Percentiles rank a stretch among this genome's conserved stretches.
Evolutionary conservation across 2,797 vertebrate species (phyloP).

Genomic region (Diplodus sargus): DNA sequence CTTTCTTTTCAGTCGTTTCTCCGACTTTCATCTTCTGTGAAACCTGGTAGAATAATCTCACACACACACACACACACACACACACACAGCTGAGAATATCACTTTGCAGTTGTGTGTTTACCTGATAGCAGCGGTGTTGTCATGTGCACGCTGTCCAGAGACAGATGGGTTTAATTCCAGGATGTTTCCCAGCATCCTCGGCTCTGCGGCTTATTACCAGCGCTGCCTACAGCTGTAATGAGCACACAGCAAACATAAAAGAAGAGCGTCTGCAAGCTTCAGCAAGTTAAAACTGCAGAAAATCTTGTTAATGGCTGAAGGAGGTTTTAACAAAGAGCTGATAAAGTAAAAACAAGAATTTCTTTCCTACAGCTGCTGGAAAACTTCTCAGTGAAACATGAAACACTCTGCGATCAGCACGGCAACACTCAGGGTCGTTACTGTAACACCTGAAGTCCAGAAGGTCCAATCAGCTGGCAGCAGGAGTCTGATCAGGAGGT

Average conservation of each 20-base stretch:
- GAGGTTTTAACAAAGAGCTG: neutral
- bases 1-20: neutral
- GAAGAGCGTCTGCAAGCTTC: constrained; percentile 3
- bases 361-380: neutral
- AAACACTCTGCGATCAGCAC: neutral
- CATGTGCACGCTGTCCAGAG: neutral
- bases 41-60: neutral
- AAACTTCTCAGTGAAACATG: neutral
- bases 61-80: neutral
- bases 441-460: too few species aligned
- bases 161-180: constrained; percentile 20
- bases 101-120: neutral
- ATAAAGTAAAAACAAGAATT: neutral
- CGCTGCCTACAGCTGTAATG: constrained; percentile 2
- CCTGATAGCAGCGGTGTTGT: neutral
- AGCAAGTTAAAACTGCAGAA: neutral
- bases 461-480: neutral
- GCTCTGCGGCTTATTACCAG: constrained; percentile 17
- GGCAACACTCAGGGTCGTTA: too few species aligned
- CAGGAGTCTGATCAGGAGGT: neutral
- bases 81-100: neutral
- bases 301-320: neutral
- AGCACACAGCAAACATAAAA: neutral
- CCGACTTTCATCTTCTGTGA: neutral
- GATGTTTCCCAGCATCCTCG: neutral